Base-by-base conservation (phyloP, 2,888 invertebrate species). In the Eucera pruinosa region DNA sequence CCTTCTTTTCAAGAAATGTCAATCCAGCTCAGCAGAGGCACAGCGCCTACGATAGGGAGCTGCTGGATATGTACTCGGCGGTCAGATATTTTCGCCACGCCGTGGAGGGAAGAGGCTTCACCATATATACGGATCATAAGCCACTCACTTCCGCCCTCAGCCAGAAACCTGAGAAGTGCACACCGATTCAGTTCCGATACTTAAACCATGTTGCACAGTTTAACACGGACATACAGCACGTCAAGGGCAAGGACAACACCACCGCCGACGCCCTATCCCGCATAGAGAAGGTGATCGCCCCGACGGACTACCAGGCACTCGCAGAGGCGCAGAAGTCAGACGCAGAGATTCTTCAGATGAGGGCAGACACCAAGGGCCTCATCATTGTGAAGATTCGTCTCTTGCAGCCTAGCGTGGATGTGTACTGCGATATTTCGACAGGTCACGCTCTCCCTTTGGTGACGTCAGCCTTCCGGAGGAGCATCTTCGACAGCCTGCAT, bases 381-480 rank as follows among this genome's bases (percentile, higher is more conserved):
- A 1, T 33, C 2, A 27, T 72, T 0, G 48, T 20, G 7, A 54
- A 45, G 52, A n/a, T 57, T 2, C 20, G 27, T 0, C 2, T 62
- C 3, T 2, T 52, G 27, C 50, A 65, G 0, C 39, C 52, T 1
- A 20, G 25, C 0, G 27, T 43, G 13, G 50, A 43, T 5, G 4
- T 72, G 0, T 72, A n/a, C 18, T n/a, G n/a, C n/a, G n/a, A n/a
- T n/a, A n/a, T n/a, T n/a, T n/a, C n/a, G n/a, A n/a, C n/a, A n/a
- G n/a, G 41, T 0, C 52, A 68, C 33, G 74, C 75, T 11, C 62
- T 81, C 0, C 84, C 86, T 2, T 82, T 77, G 47, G 55, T 87
- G 0, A 13, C 84, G 0, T 2, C 7, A 25, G 25, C 15, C 0
- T 80, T 84, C n/a, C 60, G 84, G 0, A 66, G 55, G 25, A 27